phyloP scores from a whole-genome alignment of 2,797 vertebrate species.

The Protosalanx chinensis region DNA sequence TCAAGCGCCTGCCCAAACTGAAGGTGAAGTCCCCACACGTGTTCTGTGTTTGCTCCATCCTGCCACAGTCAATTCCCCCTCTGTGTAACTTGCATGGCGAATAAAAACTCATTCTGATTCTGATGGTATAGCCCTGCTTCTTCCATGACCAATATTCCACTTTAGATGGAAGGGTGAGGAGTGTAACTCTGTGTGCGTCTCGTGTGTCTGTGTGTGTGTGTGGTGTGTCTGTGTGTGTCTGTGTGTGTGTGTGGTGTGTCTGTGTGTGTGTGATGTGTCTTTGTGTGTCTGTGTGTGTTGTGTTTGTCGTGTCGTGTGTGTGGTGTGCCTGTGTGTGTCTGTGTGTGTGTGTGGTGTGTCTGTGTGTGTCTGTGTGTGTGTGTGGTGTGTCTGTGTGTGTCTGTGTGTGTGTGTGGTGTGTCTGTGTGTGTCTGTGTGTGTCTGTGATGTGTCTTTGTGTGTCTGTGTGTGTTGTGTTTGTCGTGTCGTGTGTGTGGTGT shows the following conservation, averaged over 20 bases:
- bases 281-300: too few relatives aligned
- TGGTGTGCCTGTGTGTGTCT: background rate
- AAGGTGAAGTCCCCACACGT: conserved; percentile 73
- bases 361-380: conserved; percentile 10
- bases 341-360: too few relatives aligned
- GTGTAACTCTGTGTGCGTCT: conserved; percentile 8
- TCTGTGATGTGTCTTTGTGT: conserved; percentile 5
- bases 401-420: conserved; percentile 7
- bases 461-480: too few relatives aligned
- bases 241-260: conserved; percentile 4
- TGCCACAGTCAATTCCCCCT: too few relatives aligned
- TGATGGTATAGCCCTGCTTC: too few relatives aligned
- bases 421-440: background rate
- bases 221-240: background rate
- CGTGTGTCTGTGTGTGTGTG: conserved; percentile 9
- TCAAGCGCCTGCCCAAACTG: conserved; percentile 93
- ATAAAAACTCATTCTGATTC: too few relatives aligned
- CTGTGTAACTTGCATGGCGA: too few relatives aligned
- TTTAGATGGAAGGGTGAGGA: too few relatives aligned
- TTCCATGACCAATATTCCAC: too few relatives aligned
- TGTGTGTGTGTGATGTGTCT: conserved; percentile 9
- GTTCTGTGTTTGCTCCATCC: too few relatives aligned
- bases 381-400: conserved; percentile 9
- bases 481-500: background rate
- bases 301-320: background rate